Evolutionary conservation across 35 echinoderm and acorn worm species (phyloP).

Genomic region (Ophioderma brevispina): DNA sequence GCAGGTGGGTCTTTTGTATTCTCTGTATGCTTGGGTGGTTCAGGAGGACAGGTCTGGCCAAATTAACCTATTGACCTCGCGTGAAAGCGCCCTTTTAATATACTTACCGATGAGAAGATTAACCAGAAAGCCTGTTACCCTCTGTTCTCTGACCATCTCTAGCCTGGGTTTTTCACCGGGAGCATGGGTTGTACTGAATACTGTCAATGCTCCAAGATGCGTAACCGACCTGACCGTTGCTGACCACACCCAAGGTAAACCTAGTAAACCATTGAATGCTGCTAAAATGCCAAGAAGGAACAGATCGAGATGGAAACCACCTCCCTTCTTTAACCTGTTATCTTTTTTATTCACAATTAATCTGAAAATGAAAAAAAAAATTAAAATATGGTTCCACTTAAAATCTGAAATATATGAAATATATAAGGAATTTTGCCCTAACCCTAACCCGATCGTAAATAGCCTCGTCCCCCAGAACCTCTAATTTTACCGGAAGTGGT

Average conservation of each 20-base stretch:
- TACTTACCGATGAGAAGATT: conserved; percentile 79
- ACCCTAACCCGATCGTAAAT: no score
- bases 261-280: conserved; percentile 51
- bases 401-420: no score
- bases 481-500: no score
- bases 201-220: conserved; percentile 66
- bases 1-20: no score
- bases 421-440: no score
- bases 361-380: conserved; percentile 30
- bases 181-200: conserved; percentile 69
- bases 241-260: conserved; percentile 72
- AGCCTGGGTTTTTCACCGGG: conserved; percentile 77
- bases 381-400: no score
- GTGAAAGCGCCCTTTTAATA: no score
- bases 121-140: conserved; percentile 67
- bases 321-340: conserved; percentile 68
- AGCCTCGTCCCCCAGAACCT: no score
- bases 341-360: conserved; percentile 88
- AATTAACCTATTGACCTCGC: no score
- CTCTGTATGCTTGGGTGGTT: no score
- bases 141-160: conserved; percentile 62
- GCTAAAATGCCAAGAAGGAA: conserved; percentile 68
- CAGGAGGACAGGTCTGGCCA: no score
- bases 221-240: conserved; percentile 82
- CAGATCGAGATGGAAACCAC: conserved; percentile 73